These are phyloP conservation scores for Glareola pratincola DNA, from an alignment of 2,113 vertebrate genomes.

Conservation along the genomic window DNA sequence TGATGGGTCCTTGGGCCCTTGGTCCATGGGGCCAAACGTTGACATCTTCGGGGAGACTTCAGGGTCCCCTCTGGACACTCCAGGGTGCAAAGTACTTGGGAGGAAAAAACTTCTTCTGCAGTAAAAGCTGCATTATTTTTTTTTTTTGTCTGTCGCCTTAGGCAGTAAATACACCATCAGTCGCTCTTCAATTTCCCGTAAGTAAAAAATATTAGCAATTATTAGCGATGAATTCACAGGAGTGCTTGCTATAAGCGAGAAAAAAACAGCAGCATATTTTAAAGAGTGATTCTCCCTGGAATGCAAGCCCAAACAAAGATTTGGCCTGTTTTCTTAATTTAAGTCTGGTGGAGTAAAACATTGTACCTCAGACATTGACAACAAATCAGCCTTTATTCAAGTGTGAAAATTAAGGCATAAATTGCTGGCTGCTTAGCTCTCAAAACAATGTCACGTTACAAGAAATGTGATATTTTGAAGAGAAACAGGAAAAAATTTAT, in stretches of 20 bases:
- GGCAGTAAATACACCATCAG: neutral
- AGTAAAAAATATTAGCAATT: neutral
- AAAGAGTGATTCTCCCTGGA: neutral
- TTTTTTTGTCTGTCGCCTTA: neutral
- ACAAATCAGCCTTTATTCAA: conserved; percentile 55
- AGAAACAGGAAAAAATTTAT: conserved; percentile 47
- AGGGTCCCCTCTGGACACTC: neutral
- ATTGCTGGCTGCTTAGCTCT: conserved; percentile 26
- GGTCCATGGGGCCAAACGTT: neutral
- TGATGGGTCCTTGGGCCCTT: neutral
- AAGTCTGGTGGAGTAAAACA: neutral
- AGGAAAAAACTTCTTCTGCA: neutral
- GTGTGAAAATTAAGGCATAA: conserved; percentile 51
- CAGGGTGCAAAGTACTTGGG: neutral
- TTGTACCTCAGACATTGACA: neutral
- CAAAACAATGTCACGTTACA: conserved; percentile 23
- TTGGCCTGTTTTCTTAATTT: neutral
- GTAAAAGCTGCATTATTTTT: neutral
- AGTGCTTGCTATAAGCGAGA: neutral
- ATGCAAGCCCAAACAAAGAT: neutral
- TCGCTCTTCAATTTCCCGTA: neutral
- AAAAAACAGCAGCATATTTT: neutral
- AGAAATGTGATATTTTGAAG: conserved; percentile 47
- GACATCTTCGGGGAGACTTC: neutral
- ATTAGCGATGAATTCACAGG: neutral